Evolutionary conservation across 2,113 vertebrate genomes (phyloP), one percentile per base, ranked within the genome.

Genomic region (Larimichthys polyactis): DNA sequence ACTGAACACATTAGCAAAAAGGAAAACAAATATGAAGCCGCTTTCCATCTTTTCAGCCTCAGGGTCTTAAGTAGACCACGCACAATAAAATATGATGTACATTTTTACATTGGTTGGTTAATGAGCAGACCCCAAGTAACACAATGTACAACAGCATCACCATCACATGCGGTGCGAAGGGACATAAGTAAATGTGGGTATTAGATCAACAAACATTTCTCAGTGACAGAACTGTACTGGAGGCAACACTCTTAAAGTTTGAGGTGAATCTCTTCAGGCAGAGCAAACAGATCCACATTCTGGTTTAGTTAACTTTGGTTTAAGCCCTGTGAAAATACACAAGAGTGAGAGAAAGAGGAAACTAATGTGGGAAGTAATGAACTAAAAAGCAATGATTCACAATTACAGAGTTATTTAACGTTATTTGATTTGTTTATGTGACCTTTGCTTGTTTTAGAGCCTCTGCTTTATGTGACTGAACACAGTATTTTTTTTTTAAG

Each of bases 231-330:
- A 51, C 52, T 69, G 55, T 29, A 73, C 82, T 79, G 20, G 66
- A 79, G 83, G 82, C 82, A 59, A 78, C 52, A 73, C 58, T 85
- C 29, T 75, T 43, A 40, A 52, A 51, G 43, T 78, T 83, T 79
- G 66, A 87, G 60, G 72, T 65, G 65, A 86, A 89, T 85, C 58
- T 83, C 69, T 54, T 4, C 3, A 36, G 71, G 71, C 83, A 89
- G 69, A 81, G 65, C 12, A 27, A 46, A 29, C 69, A 87, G 52
- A 75, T 43, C 24, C 44, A 44, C 32, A 71, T 54, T 77, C 71
- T 87, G 69, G 9, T 81, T 86, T 58, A 68, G 44, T 58, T 58
- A 54, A 77, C 20, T 84, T 75, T 79, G 36, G 63, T 40, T 72
- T 63, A 62, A 81, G 20, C 46, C 19, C 52, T 69, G 10, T 71